Conservation (phyloP, 2,888 invertebrate genomes). For the Pterostichus madidus region DNA sequence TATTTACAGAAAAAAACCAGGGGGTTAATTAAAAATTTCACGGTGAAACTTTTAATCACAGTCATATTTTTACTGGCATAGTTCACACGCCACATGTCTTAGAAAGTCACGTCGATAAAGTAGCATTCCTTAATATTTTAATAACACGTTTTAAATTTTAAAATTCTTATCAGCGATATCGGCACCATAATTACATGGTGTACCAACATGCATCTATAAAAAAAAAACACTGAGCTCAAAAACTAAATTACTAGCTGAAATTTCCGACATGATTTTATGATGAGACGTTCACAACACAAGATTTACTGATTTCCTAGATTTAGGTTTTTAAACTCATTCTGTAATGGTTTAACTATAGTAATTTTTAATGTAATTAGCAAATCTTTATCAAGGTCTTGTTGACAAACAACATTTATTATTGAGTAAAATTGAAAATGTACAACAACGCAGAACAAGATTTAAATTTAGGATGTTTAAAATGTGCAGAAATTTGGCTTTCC, state of each 20-base stretch:
- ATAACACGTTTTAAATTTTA: conserved; percentile 58
- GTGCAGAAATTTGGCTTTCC: no score
- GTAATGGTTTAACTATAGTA: neutral
- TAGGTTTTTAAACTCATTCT: neutral
- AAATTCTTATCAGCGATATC: conserved; percentile 56
- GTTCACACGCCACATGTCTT: conserved; percentile 46
- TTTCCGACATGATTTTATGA: conserved; percentile 26
- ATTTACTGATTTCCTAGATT: neutral
- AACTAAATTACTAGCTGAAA: conserved; percentile 48
- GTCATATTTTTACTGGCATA: conserved; percentile 40
- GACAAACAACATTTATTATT: neutral
- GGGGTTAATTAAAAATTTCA: conserved; percentile 49
- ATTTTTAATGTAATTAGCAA: neutral
- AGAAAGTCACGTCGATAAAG: conserved; percentile 42
- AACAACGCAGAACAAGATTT: no score
- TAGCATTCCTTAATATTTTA: conserved; percentile 62
- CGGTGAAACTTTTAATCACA: conserved; percentile 57
- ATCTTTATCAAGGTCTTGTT: no score
- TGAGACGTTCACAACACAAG: conserved; percentile 1
- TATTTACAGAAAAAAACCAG: conserved; percentile 13
- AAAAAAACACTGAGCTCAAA: conserved; percentile 6
- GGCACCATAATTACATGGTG: conserved; percentile 53
- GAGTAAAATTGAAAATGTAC: neutral
- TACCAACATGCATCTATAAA: conserved; percentile 31
- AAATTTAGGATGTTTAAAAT: no score